A percentile compares a stretch with the other conserved stretches of the same genome.
phyloP scores from a whole-genome alignment of 1,140 invertebrate genomes.

The Drosophila ohnishii region DNA sequence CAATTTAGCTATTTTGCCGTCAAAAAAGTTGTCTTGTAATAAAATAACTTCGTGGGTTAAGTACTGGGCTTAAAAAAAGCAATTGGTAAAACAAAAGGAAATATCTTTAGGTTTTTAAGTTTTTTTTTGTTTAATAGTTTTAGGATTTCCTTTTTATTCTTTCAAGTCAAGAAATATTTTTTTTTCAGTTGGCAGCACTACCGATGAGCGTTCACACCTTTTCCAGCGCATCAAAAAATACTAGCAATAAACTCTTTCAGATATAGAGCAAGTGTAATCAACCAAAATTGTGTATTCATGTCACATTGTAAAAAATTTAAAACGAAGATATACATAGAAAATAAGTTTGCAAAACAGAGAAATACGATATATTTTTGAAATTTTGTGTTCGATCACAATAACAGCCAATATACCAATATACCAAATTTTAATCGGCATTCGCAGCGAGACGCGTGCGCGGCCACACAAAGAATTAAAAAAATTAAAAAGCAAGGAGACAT shows the following conservation, averaged over 20 bases:
- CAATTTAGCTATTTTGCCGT: not conserved
- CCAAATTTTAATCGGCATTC: slow-evolving; percentile 10
- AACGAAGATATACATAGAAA: not conserved
- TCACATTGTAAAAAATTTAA: not conserved
- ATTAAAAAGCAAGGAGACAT: slow-evolving; percentile 1
- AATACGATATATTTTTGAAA: not conserved
- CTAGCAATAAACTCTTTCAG: not conserved
- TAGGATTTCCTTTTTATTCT: not conserved
- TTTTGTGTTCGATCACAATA: not conserved
- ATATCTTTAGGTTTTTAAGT: too few relatives aligned
- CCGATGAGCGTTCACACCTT: not conserved
- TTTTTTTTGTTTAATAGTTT: not conserved
- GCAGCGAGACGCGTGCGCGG: slow-evolving; percentile 3
- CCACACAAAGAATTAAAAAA: slow-evolving; percentile 8
- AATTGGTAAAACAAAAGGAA: not conserved
- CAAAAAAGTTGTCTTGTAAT: not conserved
- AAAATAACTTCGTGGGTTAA: not conserved
- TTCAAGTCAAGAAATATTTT: not conserved
- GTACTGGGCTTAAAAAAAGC: not conserved
- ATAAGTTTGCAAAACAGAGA: not conserved
- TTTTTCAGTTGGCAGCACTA: not conserved
- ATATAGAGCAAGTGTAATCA: not conserved
- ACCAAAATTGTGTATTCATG: not conserved
- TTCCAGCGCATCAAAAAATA: not conserved
- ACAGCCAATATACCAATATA: not conserved